phyloP scores from a whole-genome alignment of 2,113 vertebrate species.

The Clupea harengus region DNA sequence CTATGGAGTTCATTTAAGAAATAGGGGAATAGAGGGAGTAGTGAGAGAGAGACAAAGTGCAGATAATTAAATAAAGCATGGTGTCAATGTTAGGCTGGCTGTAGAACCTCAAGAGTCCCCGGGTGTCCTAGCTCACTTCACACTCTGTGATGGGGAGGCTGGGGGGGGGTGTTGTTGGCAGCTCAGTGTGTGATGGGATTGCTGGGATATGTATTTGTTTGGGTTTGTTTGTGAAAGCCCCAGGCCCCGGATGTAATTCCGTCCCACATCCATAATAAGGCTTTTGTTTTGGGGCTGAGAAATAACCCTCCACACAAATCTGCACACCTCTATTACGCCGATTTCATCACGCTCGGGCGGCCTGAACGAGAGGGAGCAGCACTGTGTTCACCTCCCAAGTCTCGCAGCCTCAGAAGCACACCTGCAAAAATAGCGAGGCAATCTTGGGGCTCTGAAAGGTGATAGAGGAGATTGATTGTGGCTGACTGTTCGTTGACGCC shows the following conservation, averaged over 20 bases:
- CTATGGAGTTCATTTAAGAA: background rate
- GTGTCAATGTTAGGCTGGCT: background rate
- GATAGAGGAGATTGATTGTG: background rate
- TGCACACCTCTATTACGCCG: background rate
- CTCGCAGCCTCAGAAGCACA: background rate
- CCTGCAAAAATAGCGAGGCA: background rate
- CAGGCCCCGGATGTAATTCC: background rate
- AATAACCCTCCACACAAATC: background rate
- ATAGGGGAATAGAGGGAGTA: background rate
- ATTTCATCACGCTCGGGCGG: background rate
- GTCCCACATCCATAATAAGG: background rate
- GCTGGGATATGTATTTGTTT: background rate
- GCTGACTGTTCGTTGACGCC: background rate
- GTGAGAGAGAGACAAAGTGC: background rate
- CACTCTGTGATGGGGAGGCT: background rate
- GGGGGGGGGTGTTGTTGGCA: background rate
- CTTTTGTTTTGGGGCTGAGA: background rate
- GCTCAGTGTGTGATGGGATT: background rate
- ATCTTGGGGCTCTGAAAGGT: background rate
- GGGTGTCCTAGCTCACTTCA: background rate
- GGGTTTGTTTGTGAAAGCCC: background rate
- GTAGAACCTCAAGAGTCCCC: background rate
- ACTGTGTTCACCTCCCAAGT: background rate
- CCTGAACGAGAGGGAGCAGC: background rate
- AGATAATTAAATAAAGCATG: background rate